These are phyloP conservation scores for Cryptus armator DNA, from an alignment of 2,888 invertebrate genomes.

Conservation along the genomic window DNA sequence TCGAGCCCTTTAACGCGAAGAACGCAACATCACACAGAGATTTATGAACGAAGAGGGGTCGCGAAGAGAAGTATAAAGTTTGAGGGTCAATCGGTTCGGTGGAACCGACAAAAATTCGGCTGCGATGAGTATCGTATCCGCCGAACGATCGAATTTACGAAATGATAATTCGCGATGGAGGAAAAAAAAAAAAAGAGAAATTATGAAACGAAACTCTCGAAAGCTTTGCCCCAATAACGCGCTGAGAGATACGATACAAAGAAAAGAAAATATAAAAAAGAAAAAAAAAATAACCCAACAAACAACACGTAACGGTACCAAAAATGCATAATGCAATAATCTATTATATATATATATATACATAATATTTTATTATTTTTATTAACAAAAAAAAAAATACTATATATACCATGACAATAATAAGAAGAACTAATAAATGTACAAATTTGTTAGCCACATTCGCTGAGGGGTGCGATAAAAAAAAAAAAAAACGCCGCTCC, in stretches of 20 bases:
- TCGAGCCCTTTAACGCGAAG: conserved; percentile 16
- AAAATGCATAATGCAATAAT: conserved; percentile 85
- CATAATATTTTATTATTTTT: conserved; percentile 85
- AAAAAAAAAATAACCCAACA: conserved; percentile 66
- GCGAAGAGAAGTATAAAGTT: conserved; percentile 8
- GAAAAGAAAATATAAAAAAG: conserved; percentile 55
- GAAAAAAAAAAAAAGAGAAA: conserved; percentile 29
- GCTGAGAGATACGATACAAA: conserved; percentile 47
- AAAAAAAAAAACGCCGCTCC: conserved; percentile 61
- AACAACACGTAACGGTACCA: conserved; percentile 83
- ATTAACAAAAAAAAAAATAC: conserved; percentile 82
- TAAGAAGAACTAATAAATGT: conserved; percentile 85
- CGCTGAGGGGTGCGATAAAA: conserved; percentile 76
- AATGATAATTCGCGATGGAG: conserved; percentile 53
- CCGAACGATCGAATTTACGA: conserved; percentile 50
- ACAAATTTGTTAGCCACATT: conserved; percentile 85
- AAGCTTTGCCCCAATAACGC: conserved; percentile 38
- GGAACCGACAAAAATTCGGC: conserved; percentile 36
- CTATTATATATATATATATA: conserved; percentile 84
- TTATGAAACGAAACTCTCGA: conserved; percentile 45
- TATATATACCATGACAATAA: conserved; percentile 84
- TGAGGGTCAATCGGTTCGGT: conserved; percentile 13
- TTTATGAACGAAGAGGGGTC: not conserved
- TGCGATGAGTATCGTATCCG: not conserved
- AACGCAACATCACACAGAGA: conserved; percentile 61